Evolutionary conservation across 1,140 invertebrate species (phyloP).

Genomic region (Cylas formicarius): DNA sequence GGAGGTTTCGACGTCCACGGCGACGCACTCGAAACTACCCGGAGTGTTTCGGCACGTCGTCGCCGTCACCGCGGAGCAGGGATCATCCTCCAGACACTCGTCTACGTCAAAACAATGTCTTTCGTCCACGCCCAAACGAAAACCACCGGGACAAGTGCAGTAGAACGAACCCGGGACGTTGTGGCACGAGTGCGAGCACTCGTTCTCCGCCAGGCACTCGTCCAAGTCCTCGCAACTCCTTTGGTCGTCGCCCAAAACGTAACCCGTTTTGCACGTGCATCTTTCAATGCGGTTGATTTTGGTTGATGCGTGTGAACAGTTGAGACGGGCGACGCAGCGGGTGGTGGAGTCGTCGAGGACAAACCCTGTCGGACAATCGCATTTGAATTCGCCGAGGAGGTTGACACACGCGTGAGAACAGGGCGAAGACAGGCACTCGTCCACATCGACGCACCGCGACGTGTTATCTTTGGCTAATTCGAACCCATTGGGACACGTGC

Average conservation of each 20-base stretch:
- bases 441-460: slow-evolving; percentile 15
- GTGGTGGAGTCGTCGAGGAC: slow-evolving; percentile 15
- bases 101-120: slow-evolving; percentile 57
- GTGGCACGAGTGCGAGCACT: slow-evolving; percentile 57
- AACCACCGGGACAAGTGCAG: slow-evolving; percentile 53
- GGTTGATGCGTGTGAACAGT: slow-evolving; percentile 46
- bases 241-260: slow-evolving; percentile 50
- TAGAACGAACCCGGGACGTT: slow-evolving; percentile 56
- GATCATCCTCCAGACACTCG: slow-evolving; percentile 62
- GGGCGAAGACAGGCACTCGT: slow-evolving; percentile 21
- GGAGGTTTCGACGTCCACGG: slow-evolving; percentile 52
- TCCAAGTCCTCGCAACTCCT: slow-evolving; percentile 62
- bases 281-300: slow-evolving; percentile 18
- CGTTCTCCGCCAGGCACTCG: slow-evolving; percentile 58
- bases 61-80: too few relatives aligned
- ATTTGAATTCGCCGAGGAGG: slow-evolving; percentile 30
- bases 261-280: slow-evolving; percentile 70
- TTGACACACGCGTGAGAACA: slow-evolving; percentile 34
- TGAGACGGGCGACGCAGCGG: slow-evolving; percentile 17
- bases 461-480: slow-evolving; percentile 7
- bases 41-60: slow-evolving; percentile 47
- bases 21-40: slow-evolving; percentile 48
- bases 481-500: slow-evolving; percentile 34
- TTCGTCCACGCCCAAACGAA: slow-evolving; percentile 37
- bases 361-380: slow-evolving; percentile 35